Base-by-base conservation (phyloP, 2,113 vertebrate genomes). In the Toxotes jaculatrix region DNA sequence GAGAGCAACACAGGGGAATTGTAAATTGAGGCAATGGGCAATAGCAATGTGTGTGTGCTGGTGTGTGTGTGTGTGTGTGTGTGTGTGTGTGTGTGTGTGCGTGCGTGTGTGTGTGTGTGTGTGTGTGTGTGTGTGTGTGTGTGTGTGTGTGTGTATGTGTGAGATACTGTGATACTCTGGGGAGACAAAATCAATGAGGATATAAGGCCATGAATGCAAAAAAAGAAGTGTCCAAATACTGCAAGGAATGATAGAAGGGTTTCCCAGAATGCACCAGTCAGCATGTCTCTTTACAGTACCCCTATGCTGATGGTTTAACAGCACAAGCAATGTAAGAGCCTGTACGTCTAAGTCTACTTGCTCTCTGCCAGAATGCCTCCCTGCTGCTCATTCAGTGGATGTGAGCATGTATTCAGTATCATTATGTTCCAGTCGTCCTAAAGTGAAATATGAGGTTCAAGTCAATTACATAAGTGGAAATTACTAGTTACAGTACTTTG, bases 121-220 rank as follows among this genome's bases (percentile, higher is more conserved):
- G 27, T 27, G 27, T 27, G 27, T 27, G 27, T 27, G 27, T 77
- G 38, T 60, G 59, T 56, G 56, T 10, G 36, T 56, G 76, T 79
- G 57, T 70, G 68, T 36, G 56, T 65, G 51, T 23, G 51, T 57
- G 66, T 45, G 17, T 79, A 36, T 23, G 57, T 49, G 21, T 34
- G 55, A 64, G 42, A 9, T 13, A 34, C 31, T 72, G 49, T 66
- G 49, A 55, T 79, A 61, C 59, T 55, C 55, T 3, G 38, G 75
- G 32, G 31, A 74, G 65, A 79, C 21, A 77, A 82, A 89, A 92
- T 91, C 89, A 23, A 93, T 91, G 68, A 70, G 38, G 69, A 82
- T 72, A 11, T 53, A 60, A 85, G 74, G 83, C 62, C 72, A 73
- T 75, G 82, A 93, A 92, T 92, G 82, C 79, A 89, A 92, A 31